phyloP scores from a whole-genome alignment of 2,888 invertebrate genomes.

The Ramazzottius varieornatus region DNA sequence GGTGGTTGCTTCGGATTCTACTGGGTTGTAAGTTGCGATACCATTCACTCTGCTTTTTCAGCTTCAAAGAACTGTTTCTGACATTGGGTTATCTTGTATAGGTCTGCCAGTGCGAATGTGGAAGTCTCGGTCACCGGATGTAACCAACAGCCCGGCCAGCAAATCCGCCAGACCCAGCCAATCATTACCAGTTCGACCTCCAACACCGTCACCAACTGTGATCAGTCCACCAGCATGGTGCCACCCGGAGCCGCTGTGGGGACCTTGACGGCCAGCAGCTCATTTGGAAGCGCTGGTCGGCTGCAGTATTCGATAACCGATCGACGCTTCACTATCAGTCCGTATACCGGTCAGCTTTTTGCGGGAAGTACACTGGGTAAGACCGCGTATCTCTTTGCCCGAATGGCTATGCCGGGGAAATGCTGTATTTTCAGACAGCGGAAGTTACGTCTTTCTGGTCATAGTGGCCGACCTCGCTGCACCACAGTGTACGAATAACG shows the following conservation, averaged over 20 bases:
- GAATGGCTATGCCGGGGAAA: neutral
- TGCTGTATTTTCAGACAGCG: neutral
- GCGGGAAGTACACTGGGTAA: neutral
- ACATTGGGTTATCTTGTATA: too few relatives aligned
- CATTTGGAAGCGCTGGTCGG: neutral
- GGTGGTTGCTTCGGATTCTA: neutral
- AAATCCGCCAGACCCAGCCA: neutral
- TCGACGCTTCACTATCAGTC: neutral
- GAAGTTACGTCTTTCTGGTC: neutral
- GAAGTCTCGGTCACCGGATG: neutral
- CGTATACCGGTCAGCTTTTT: neutral
- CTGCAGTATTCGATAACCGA: neutral
- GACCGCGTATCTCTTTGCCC: neutral
- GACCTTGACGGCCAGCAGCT: neutral
- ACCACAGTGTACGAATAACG: neutral
- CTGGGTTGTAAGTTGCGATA: neutral
- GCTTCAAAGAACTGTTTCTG: too few relatives aligned
- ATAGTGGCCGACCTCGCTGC: neutral
- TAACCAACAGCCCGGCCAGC: neutral
- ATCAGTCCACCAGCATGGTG: neutral
- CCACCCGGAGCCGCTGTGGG: neutral
- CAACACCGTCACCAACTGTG: neutral
- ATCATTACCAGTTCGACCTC: neutral
- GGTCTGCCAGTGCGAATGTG: neutral
- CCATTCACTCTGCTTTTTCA: neutral